phyloP scores from a whole-genome alignment of 2,113 vertebrate species.

The Oxyura jamaicensis region DNA sequence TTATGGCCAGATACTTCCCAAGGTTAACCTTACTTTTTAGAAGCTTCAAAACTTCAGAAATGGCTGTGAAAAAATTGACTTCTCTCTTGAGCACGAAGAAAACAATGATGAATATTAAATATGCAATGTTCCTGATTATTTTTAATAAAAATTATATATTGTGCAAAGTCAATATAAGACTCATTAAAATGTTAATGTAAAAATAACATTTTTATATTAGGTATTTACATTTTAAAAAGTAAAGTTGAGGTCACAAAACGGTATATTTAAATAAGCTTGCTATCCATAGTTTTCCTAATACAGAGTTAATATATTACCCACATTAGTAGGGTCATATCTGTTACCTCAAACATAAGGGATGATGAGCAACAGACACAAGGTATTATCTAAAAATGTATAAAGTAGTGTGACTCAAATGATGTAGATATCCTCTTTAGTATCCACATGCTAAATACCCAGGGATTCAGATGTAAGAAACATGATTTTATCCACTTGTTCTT shows the following conservation, averaged over 20 bases:
- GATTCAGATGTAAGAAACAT: background rate
- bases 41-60: background rate
- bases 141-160: constrained; percentile 45
- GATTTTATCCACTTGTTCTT: background rate
- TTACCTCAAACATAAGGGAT: background rate
- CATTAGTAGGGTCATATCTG: background rate
- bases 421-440: background rate
- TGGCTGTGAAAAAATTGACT: background rate
- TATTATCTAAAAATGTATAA: background rate
- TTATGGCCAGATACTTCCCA: background rate
- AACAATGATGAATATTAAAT: constrained; percentile 50
- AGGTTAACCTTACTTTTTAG: background rate
- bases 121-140: constrained; percentile 4
- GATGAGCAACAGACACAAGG: background rate
- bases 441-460: background rate
- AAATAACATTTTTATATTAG: constrained; percentile 57
- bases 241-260: background rate
- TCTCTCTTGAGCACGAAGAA: background rate
- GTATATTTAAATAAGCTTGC: constrained; percentile 10
- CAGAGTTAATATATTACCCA: background rate
- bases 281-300: background rate
- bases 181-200: constrained; percentile 71
- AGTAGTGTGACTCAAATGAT: background rate
- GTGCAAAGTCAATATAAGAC: constrained; percentile 46
- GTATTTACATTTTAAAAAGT: constrained; percentile 11